Evolutionary conservation across 2,888 invertebrate species (phyloP).

Genomic region (Conchocele bisecta): DNA sequence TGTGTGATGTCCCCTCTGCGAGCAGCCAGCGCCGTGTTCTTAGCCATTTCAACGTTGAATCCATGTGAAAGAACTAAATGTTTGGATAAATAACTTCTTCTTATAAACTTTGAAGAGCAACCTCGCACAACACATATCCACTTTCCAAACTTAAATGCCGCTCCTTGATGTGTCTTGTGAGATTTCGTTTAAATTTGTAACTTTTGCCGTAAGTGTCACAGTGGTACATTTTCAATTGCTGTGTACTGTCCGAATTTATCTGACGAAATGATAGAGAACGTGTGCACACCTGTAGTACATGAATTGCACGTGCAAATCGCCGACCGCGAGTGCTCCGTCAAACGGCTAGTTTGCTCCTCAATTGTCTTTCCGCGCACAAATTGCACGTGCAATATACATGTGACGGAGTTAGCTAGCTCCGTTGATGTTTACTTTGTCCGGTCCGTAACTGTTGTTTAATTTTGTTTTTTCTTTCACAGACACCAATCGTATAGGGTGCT

Average conservation of each 20-base stretch:
- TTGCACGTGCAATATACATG: too few relatives aligned
- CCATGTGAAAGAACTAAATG: background rate
- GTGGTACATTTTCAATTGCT: background rate
- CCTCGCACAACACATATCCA: background rate
- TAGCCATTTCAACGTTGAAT: background rate
- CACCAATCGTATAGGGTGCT: too few relatives aligned
- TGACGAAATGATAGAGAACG: too few relatives aligned
- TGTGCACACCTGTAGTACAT: background rate
- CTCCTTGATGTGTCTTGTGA: background rate
- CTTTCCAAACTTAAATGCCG: background rate
- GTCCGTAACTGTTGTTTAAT: too few relatives aligned
- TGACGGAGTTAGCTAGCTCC: too few relatives aligned
- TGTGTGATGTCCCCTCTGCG: background rate
- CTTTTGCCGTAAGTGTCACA: background rate
- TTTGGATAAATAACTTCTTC: background rate
- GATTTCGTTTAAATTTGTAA: background rate
- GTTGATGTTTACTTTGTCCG: too few relatives aligned
- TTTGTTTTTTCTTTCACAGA: too few relatives aligned
- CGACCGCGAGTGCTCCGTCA: background rate
- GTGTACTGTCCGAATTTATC: too few relatives aligned
- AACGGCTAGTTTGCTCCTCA: background rate
- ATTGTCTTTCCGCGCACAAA: too few relatives aligned
- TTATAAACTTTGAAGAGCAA: background rate
- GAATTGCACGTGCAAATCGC: slow-evolving; percentile 4
- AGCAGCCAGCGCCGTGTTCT: background rate